These are phyloP conservation scores for Hypotaenidia okinawae DNA, from an alignment of 2,797 vertebrate species.

Conservation along the genomic window DNA sequence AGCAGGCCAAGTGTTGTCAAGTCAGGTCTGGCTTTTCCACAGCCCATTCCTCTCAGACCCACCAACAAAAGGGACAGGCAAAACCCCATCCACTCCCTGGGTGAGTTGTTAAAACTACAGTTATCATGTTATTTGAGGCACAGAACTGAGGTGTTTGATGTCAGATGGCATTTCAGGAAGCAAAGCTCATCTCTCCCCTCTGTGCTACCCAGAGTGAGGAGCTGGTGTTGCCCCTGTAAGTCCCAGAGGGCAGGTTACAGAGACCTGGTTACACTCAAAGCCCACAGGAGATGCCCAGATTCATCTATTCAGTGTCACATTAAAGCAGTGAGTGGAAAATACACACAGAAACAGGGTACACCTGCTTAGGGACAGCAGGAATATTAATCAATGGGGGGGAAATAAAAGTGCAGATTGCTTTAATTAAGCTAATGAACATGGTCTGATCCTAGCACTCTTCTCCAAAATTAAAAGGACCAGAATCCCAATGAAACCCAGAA, in stretches of 20 bases:
- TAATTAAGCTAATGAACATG: conserved; percentile 29
- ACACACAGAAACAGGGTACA: not conserved
- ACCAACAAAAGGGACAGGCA: not conserved
- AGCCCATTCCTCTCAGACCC: not conserved
- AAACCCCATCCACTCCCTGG: not conserved
- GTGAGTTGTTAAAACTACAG: not conserved
- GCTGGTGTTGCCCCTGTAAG: not conserved
- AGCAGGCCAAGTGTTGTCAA: not conserved
- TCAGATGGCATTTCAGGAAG: not conserved
- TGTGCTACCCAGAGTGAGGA: not conserved
- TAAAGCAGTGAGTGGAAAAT: conserved; percentile 32
- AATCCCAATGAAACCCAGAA: not conserved
- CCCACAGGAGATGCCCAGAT: not conserved
- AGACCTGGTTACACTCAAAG: not conserved
- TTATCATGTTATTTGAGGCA: not conserved
- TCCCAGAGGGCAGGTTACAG: not conserved
- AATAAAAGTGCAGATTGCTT: conserved; percentile 44
- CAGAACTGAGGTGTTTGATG: not conserved
- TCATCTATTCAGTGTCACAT: not conserved
- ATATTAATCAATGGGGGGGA: not conserved
- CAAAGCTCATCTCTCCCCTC: not conserved
- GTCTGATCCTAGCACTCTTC: not conserved
- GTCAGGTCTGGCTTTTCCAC: not conserved
- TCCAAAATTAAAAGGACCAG: not conserved
- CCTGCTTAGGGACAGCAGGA: not conserved